Conservation (phyloP, 2,888 invertebrate genomes). For the Ephialtes manifestator region DNA sequence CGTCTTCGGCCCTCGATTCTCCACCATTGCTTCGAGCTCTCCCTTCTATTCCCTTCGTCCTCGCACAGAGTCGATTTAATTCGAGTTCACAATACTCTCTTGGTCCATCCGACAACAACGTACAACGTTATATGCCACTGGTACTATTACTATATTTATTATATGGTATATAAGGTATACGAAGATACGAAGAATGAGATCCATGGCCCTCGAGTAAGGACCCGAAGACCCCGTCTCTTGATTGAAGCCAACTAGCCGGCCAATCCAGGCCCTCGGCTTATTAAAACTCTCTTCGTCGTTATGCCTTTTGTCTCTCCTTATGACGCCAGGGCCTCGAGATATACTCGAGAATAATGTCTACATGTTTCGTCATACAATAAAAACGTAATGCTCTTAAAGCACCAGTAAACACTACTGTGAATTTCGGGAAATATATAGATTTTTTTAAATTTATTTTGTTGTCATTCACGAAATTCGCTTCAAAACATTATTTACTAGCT, state of each 20-base stretch:
- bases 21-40: constrained; percentile 45
- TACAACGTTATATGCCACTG: constrained; percentile 26
- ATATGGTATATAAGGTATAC: constrained; percentile 43
- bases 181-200: constrained; percentile 58
- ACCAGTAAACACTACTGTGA: not conserved
- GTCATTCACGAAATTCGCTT: not conserved
- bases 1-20: constrained; percentile 63
- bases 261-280: constrained; percentile 82
- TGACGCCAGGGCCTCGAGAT: constrained; percentile 69
- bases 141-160: constrained; percentile 60
- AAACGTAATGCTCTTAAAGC: not conserved
- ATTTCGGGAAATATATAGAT: not conserved
- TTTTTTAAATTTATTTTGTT: too few species aligned
- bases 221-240: constrained; percentile 81
- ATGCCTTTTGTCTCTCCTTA: constrained; percentile 83
- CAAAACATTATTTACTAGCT: too few species aligned
- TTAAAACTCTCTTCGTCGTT: constrained; percentile 84
- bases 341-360: constrained; percentile 41
- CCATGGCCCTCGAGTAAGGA: constrained; percentile 61
- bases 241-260: constrained; percentile 84
- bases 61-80: constrained; percentile 55
- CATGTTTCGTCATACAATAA: constrained; percentile 2
- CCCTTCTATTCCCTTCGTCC: constrained; percentile 35
- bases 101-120: constrained; percentile 45
- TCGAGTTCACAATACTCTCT: constrained; percentile 44